Conservation (phyloP, 2,797 vertebrate genomes). For the Crocidura indochinensis region DNA sequence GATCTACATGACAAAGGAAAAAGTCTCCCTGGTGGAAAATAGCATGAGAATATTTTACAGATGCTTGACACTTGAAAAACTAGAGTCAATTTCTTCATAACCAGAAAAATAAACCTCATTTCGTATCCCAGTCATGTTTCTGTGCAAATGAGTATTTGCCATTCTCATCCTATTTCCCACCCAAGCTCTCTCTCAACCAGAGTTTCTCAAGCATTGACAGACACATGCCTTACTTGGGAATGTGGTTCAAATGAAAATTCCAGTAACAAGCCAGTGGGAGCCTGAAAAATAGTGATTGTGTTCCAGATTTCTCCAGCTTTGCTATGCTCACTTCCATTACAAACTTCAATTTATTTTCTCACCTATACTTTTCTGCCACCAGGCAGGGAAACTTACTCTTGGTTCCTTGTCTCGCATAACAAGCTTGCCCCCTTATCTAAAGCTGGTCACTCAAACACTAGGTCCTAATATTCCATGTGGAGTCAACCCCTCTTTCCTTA, state of each 20-base stretch:
- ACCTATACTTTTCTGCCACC: neutral
- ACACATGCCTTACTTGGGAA: neutral
- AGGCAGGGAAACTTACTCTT: neutral
- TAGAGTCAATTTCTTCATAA: neutral
- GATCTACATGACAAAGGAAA: neutral
- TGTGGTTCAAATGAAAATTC: neutral
- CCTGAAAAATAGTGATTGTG: too few species aligned
- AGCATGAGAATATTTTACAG: conserved; percentile 2
- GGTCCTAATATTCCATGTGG: too few species aligned
- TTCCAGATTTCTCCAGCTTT: neutral
- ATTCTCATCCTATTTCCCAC: conserved; percentile 7
- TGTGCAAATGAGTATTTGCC: neutral
- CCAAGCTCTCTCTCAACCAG: neutral
- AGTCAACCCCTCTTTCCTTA: too few species aligned
- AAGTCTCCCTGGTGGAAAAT: neutral
- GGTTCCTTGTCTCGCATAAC: too few species aligned
- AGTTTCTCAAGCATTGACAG: neutral
- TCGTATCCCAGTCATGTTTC: neutral
- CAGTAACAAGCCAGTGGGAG: neutral
- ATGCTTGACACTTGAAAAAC: neutral
- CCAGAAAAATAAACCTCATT: neutral
- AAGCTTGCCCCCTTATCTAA: too few species aligned
- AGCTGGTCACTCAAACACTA: too few species aligned
- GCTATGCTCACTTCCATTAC: neutral
- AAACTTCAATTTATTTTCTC: neutral